Evolutionary conservation across 2,797 vertebrate genomes (phyloP), one percentile per base, ranked within the genome.

Genomic region (Natrix natrix): DNA sequence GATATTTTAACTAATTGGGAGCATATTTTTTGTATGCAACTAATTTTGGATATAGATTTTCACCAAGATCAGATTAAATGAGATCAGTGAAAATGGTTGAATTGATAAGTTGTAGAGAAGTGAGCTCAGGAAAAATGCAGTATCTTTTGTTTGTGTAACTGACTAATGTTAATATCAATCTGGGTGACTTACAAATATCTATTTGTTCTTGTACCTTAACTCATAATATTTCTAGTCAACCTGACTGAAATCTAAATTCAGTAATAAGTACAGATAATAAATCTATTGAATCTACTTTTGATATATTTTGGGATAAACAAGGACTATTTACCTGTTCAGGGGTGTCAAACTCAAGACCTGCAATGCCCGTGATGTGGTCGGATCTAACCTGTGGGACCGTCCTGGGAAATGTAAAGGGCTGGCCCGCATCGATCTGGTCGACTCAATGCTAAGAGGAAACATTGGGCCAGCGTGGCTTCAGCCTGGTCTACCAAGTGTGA

Each of bases 331-430:
- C 8, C 60, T 61, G 37, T 78, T 78, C 56, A 57, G 57, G 57
- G 14, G 16, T 57, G 17, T 20, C 57, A 57, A 57, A 57, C 17
- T 6, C 1, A 57, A 57, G 57, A 4, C 16, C 16, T 0, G 5
- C 5, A 4, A 16, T 1, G 57, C 57, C 16, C 57, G 5, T 4
- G 16, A 57, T 17, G 56, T 57, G 56, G 5, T 57, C 5, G 4
- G 56, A 17, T 57, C 16, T 16, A 4, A 12, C 16, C 4, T 1
- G 0, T 0, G 5, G 16, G 16, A 1, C 57, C 5, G 1, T 17
- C 17, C 17, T 20, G 17, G 5, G 6, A 59, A 59, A 59, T 59
- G 57, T 59, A 59, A 59, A 17, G 57, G 17, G 5, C 57, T 4
- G 6, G 5, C 57, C 57, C 57, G 1, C 17, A 20, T 59, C 17